Evolutionary conservation across 2,888 invertebrate species (phyloP), one percentile per base, ranked within the genome.

Genomic region (Podotricha telesiphe): DNA sequence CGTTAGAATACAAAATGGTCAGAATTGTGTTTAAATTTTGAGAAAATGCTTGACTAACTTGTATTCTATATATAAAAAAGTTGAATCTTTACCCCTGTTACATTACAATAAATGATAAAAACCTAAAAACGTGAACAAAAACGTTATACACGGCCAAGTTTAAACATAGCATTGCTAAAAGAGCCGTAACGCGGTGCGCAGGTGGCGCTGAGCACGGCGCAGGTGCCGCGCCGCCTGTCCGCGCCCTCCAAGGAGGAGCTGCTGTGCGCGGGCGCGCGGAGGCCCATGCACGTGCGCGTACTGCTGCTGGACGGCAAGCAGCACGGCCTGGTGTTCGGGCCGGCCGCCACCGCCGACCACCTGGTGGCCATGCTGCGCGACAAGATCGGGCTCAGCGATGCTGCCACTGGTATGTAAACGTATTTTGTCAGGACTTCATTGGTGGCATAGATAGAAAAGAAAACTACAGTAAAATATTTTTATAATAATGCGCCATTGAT

Each of bases 251-350:
- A 96, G 65, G 98, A 98, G 82, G 99, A 99, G 90, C 96, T 99
- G 71, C 94, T 98, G 77, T 98, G 98, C 82, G 98, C 98, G 7
- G 97, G 97, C 51, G 98, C 98, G 79, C 94, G 98, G 58, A 94
- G 98, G 61, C 97, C 97, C 0, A 96, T 98, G 76, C 98, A 98
- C 84, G 97, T 98, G 3, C 95, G 98, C 58, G 97, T 99, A 81
- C 95, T 98, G 85, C 96, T 99, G 80, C 96, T 98, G 95, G 98
- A 98, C 85, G 98, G 98, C 0, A 98, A 98, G 82, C 98, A 98
- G 84, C 97, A 98, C 86, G 97, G 98, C 0, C 95, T 99, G 0
- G 98, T 98, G 88, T 99, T 99, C 89, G 98, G 98, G 82, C 98
- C 98, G 0, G 98, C 98, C 40, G 97, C 98, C 58, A 98, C 98